phyloP scores from a whole-genome alignment of 1,140 invertebrate species.

The Cotesia glomerata region DNA sequence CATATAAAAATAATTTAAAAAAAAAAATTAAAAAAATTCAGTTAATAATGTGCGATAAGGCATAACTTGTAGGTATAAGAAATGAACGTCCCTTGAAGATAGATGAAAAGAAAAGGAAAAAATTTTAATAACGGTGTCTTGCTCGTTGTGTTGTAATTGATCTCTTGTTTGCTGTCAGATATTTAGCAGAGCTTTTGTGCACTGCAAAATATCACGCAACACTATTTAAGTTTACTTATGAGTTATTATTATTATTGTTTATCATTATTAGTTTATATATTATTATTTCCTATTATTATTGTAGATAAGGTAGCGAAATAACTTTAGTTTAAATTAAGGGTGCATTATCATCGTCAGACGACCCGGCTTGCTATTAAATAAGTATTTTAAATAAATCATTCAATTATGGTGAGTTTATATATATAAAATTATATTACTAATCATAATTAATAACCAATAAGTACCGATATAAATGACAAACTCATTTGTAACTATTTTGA shows the following conservation, averaged over 20 bases:
- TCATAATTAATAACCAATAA: background rate
- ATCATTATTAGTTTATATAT: conserved; percentile 52
- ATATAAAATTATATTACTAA: background rate
- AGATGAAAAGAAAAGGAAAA: conserved; percentile 16
- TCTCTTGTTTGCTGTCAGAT: conserved; percentile 53
- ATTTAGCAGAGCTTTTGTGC: conserved; percentile 29
- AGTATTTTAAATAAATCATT: background rate
- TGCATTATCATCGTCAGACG: conserved; percentile 51
- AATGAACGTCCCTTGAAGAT: conserved; percentile 36
- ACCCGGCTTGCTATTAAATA: conserved; percentile 10
- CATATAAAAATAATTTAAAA: conserved; percentile 15
- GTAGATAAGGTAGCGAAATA: conserved; percentile 55
- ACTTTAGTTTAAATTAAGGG: conserved; percentile 51
- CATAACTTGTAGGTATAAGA: conserved; percentile 26
- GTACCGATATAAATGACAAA: background rate
- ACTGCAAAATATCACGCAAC: conserved; percentile 39
- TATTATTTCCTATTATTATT: conserved; percentile 50
- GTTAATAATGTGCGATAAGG: conserved; percentile 22
- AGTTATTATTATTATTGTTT: conserved; percentile 53
- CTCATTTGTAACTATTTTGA: background rate
- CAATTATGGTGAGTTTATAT: conserved; percentile 2
- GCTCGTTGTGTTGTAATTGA: conserved; percentile 49
- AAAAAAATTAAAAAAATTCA: conserved; percentile 15
- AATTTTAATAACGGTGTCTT: conserved; percentile 38
- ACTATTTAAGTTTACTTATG: conserved; percentile 13